These are phyloP conservation scores for Sciaenops ocellatus DNA, from an alignment of 2,797 vertebrate species.

Conservation along the genomic window DNA sequence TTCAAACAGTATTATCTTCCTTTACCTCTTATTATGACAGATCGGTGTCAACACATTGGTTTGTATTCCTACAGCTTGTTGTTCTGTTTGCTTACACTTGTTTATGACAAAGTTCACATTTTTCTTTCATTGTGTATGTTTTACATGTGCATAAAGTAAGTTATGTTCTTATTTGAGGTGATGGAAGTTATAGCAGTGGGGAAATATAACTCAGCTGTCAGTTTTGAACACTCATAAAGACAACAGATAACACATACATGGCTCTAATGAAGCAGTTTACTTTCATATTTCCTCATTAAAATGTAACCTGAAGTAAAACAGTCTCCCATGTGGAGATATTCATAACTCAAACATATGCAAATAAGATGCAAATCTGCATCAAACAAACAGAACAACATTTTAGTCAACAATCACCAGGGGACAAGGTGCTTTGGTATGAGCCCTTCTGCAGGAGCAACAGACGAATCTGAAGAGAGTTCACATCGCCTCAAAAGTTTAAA, in stretches of 20 bases:
- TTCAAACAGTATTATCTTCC: neutral
- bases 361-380: conserved; percentile 68
- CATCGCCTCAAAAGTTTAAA: conserved; percentile 45
- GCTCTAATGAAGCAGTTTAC: conserved; percentile 61
- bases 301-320: conserved; percentile 80
- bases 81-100: neutral
- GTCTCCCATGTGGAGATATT: conserved; percentile 62
- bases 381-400: conserved; percentile 70
- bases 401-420: conserved; percentile 74
- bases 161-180: conserved; percentile 55
- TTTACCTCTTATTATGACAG: neutral
- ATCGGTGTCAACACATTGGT: neutral
- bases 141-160: conserved; percentile 50
- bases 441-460: conserved; percentile 35
- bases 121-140: conserved; percentile 12
- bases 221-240: conserved; percentile 59
- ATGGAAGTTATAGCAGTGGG: conserved; percentile 36
- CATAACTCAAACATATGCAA: conserved; percentile 78
- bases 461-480: conserved; percentile 38
- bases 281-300: conserved; percentile 82
- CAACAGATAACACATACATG: conserved; percentile 59
- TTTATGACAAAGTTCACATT: conserved; percentile 22
- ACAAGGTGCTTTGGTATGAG: conserved; percentile 48
- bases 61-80: neutral
- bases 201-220: conserved; percentile 60